Evolutionary conservation across 2,888 invertebrate genomes (phyloP).

Genomic region (Heliconius cydno): DNA sequence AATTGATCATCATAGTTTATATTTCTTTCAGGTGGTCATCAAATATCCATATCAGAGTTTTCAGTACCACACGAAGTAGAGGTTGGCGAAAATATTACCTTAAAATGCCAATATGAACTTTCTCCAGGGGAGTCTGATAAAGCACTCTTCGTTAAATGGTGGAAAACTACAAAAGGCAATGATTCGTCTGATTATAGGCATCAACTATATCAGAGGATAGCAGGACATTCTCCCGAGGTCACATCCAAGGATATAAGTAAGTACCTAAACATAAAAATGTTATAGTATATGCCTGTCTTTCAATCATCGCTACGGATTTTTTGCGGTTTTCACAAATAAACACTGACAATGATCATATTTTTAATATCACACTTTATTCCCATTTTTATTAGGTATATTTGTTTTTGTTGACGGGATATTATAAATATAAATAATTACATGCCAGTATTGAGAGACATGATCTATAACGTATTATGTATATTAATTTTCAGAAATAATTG

Average conservation of each 20-base stretch:
- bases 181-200: constrained; percentile 52
- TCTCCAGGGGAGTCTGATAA: constrained; percentile 51
- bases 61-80: constrained; percentile 62
- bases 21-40: constrained; percentile 63
- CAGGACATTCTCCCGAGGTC: constrained; percentile 50
- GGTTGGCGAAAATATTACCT: constrained; percentile 59
- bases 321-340: no score
- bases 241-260: constrained; percentile 58
- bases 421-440: no score
- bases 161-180: constrained; percentile 60
- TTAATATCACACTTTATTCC: no score
- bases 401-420: no score
- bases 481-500: constrained; percentile 58
- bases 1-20: not conserved
- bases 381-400: no score
- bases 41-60: constrained; percentile 67
- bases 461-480: not conserved
- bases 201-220: constrained; percentile 66
- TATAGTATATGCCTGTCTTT: not conserved
- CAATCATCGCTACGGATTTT: no score
- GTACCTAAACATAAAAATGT: constrained; percentile 17
- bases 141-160: constrained; percentile 69
- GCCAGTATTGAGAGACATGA: no score
- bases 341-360: no score
- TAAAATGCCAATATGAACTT: constrained; percentile 61